Base-by-base conservation (phyloP, 2,888 invertebrate species). In the Chesias legatella region DNA sequence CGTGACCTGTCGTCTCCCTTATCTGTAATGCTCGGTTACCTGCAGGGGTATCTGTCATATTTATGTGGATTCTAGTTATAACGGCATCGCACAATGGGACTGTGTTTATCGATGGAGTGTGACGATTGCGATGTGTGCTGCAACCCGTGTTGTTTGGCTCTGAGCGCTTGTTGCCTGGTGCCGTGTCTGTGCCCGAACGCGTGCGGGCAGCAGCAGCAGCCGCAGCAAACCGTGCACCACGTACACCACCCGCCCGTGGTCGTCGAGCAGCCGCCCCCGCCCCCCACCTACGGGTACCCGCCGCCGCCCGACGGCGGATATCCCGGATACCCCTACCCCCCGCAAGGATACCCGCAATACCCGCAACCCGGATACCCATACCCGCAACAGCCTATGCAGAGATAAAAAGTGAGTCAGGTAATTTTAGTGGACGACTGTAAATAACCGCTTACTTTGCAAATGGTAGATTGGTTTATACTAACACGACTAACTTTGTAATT, bases 181-280 rank as follows among this genome's bases (percentile, higher is more conserved):
- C 85, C 86, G 9, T 85, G 86, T 52, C 60, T 81, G 38, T 88
- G 86, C 39, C 84, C 85, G 1, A 85, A 86, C 62, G 85, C 84
- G 3, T 86, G 86, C 31, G 86, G 86, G 0, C 81, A 78, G 43
- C 82, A 84, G 24, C 73, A 77, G 30, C 80, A 55, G 0, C 83
- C 73, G 0, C 74, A 73, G 0, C 80, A 75, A 36, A 73, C 77
- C 0, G 71, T 84, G n/a, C 70, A 78, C 25, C 70, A 78, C 25
- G 66, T 83, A 1, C 85, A 84, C 13, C 85, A 81, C 1, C 82
- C 82, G 1, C 69, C 76, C 1, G 57, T 73, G 7, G 48, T 76
- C 23, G 56, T 80, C 7, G 72, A 79, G 9, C 77, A 78, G 24
- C 71, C 59, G 0, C 73, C 69, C 1, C 74, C 60, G 0, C 62